These are phyloP conservation scores for Pantherophis alleghaniensis DNA, from an alignment of 2,797 vertebrate genomes.

Conservation along the genomic window DNA sequence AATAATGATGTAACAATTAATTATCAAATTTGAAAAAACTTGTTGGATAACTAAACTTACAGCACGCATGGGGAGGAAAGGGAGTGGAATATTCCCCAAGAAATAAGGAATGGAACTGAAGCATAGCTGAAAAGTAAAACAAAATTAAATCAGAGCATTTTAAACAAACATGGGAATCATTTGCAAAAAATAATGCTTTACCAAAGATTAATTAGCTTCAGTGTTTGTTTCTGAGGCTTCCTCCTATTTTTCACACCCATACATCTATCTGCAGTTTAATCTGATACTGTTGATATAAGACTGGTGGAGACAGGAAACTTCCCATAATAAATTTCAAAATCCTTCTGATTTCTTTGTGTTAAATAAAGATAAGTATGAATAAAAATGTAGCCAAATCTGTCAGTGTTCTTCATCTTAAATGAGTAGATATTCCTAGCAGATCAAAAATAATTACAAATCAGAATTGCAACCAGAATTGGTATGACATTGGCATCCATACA, in stretches of 20 bases:
- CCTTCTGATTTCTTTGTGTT: rapidly evolving
- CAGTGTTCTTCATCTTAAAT: background rate
- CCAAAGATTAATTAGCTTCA: slow-evolving; percentile 38
- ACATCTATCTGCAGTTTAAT: slow-evolving; percentile 1
- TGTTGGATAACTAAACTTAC: slow-evolving; percentile 55
- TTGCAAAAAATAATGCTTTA: slow-evolving; percentile 27
- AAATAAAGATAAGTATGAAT: background rate
- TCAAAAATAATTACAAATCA: background rate
- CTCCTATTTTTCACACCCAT: background rate
- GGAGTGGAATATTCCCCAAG: slow-evolving; percentile 25
- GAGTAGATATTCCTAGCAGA: background rate
- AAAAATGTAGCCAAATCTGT: background rate
- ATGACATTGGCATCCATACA: rapidly evolving
- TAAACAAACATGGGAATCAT: slow-evolving; percentile 60
- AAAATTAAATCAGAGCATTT: slow-evolving; percentile 44
- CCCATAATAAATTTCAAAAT: background rate
- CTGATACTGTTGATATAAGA: background rate
- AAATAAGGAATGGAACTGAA: slow-evolving; percentile 45
- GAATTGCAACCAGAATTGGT: too few relatives aligned
- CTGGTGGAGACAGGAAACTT: background rate
- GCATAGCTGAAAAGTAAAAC: slow-evolving; percentile 53
- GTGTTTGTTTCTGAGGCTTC: background rate
- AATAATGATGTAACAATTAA: slow-evolving; percentile 39
- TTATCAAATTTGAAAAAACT: slow-evolving; percentile 64
- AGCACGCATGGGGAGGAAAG: slow-evolving; percentile 35